phyloP scores from a whole-genome alignment of 2,888 invertebrate species.

The Athrips mouffetella region DNA sequence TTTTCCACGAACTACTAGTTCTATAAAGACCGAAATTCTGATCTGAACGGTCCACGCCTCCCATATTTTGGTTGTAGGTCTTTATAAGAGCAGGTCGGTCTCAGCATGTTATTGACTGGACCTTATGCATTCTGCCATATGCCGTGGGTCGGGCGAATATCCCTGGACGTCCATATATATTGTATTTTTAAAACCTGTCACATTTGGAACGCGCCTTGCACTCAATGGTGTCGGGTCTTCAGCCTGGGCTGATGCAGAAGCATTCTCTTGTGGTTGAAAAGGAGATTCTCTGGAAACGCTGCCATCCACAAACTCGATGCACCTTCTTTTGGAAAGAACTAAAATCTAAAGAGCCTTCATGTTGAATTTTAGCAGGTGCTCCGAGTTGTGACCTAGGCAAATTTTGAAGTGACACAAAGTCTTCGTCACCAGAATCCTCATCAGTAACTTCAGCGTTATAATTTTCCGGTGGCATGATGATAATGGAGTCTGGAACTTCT shows the following conservation, averaged over 20 bases:
- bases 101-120: not conserved
- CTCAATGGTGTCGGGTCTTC: no score
- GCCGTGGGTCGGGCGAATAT: not conserved
- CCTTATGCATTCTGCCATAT: not conserved
- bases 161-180: not conserved
- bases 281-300: no score
- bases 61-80: constrained; percentile 1
- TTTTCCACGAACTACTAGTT: not conserved
- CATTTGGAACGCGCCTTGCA: not conserved
- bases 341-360: not conserved
- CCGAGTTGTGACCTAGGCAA: constrained; percentile 7
- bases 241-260: no score
- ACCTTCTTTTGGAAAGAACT: not conserved
- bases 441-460: not conserved
- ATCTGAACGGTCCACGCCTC: constrained; percentile 1
- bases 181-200: not conserved
- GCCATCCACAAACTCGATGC: no score
- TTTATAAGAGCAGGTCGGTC: not conserved
- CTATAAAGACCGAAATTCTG: not conserved
- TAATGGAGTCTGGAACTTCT: no score
- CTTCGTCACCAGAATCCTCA: not conserved
- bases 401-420: not conserved
- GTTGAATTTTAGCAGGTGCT: not conserved
- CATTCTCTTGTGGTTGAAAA: no score
- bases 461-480: no score